Percentiles rank a stretch among this genome's conserved stretches.
These are phyloP conservation scores for Octomys mimax DNA, from an alignment of 2,797 vertebrate species.

Conservation along the genomic window DNA sequence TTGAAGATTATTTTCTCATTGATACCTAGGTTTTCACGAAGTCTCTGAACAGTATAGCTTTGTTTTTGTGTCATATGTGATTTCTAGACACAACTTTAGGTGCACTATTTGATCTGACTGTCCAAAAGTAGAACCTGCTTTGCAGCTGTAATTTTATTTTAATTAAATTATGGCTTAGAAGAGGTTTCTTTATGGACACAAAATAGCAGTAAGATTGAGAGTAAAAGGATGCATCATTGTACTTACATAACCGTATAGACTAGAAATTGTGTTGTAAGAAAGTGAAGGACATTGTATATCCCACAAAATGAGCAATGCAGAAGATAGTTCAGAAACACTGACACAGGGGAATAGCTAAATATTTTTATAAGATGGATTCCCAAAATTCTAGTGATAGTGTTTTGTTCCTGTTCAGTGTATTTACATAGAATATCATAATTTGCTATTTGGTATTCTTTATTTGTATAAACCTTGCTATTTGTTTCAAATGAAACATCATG, in stretches of 20 bases:
- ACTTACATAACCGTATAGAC: not conserved
- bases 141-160: conserved; percentile 17
- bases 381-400: not conserved
- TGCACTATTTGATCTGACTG: not conserved
- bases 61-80: not conserved
- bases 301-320: not conserved
- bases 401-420: not conserved
- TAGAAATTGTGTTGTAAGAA: not conserved
- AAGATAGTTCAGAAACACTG: conserved; percentile 3
- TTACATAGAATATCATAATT: conserved; percentile 14
- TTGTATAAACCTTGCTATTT: not conserved
- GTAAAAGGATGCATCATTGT: not conserved
- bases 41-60: not conserved
- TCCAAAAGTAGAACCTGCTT: not conserved
- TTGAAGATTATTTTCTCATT: conserved; percentile 1
- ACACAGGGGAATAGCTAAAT: not conserved
- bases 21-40: not conserved
- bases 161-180: not conserved
- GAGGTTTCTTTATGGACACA: conserved; percentile 18
- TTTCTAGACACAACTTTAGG: not conserved
- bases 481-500: not conserved
- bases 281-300: not conserved
- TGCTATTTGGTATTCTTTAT: not conserved
- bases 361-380: not conserved
- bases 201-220: not conserved